These are phyloP conservation scores for Drosophila putrida DNA, from an alignment of 2,888 invertebrate species.

Conservation along the genomic window DNA sequence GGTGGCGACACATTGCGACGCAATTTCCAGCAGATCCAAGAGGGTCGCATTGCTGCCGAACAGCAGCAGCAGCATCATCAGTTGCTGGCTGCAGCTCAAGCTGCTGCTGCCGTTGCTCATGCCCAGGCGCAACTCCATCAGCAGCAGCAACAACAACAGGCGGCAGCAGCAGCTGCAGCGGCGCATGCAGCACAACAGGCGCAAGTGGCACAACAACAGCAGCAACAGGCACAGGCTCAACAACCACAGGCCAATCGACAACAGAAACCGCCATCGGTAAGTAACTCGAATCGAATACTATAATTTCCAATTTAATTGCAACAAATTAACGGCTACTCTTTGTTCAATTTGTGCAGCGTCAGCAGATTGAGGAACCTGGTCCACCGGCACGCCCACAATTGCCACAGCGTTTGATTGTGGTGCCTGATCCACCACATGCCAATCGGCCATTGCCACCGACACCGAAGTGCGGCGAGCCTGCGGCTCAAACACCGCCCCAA, in stretches of 20 bases:
- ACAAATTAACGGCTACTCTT: not conserved
- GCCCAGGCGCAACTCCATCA: conserved; percentile 86
- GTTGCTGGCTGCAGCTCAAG: conserved; percentile 70
- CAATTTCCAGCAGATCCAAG: conserved; percentile 99
- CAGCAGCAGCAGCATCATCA: conserved; percentile 86
- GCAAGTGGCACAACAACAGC: conserved; percentile 82
- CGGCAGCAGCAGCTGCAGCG: conserved; percentile 86
- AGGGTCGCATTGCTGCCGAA: conserved; percentile 88
- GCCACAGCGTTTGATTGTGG: conserved; percentile 96
- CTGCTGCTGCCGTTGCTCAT: conserved; percentile 77
- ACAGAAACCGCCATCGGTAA: conserved; percentile 85
- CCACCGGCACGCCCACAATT: conserved; percentile 95
- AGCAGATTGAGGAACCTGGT: conserved; percentile 91
- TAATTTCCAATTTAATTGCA: not conserved
- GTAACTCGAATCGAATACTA: conserved; percentile 9
- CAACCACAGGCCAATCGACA: conserved; percentile 88
- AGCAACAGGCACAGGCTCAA: conserved; percentile 83
- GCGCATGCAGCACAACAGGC: conserved; percentile 73
- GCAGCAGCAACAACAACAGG: conserved; percentile 85
- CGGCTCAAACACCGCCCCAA: conserved; percentile 82
- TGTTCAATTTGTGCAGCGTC: conserved; percentile 63
- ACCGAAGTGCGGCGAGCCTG: conserved; percentile 82
- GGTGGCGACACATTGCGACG: conserved; percentile 98
- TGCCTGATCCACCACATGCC: conserved; percentile 92
- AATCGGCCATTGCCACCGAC: conserved; percentile 86